Conservation (phyloP, 1,140 invertebrate species). For the Pteromalus puparum region DNA sequence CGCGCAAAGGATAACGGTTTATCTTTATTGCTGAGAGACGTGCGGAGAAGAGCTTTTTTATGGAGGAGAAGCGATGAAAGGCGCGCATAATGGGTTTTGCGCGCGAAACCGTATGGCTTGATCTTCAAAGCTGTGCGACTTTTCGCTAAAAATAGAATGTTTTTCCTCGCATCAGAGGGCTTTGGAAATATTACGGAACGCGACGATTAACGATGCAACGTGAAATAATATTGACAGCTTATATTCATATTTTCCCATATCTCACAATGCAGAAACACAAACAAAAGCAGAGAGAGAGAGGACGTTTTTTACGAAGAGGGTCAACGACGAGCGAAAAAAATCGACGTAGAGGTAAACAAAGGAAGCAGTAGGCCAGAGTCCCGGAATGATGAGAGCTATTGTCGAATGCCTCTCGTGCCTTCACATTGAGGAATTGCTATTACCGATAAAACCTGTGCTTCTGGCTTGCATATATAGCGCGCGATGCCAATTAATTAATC, state of each 20-base stretch:
- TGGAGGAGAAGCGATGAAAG: neutral
- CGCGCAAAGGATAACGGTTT: constrained; percentile 34
- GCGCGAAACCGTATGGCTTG: neutral
- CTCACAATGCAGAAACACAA: too few species aligned
- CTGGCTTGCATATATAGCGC: neutral
- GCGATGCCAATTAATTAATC: neutral
- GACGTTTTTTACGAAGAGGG: too few species aligned
- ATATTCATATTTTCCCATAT: too few species aligned
- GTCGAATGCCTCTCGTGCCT: neutral
- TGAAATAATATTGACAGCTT: neutral
- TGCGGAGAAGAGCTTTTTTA: neutral
- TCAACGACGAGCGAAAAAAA: too few species aligned
- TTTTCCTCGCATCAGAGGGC: neutral
- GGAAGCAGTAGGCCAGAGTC: too few species aligned
- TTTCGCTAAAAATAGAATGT: neutral
- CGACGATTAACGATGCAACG: neutral
- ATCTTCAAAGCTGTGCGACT: neutral
- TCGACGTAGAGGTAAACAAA: too few species aligned
- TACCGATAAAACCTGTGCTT: neutral
- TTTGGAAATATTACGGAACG: too few species aligned
- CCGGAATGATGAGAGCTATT: too few species aligned
- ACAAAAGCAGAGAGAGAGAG: neutral
- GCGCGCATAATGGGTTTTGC: constrained; percentile 13
- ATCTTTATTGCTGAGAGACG: neutral
- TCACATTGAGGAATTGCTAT: neutral